Conservation (phyloP, 2,888 invertebrate species). For the Callimorpha dominula region DNA sequence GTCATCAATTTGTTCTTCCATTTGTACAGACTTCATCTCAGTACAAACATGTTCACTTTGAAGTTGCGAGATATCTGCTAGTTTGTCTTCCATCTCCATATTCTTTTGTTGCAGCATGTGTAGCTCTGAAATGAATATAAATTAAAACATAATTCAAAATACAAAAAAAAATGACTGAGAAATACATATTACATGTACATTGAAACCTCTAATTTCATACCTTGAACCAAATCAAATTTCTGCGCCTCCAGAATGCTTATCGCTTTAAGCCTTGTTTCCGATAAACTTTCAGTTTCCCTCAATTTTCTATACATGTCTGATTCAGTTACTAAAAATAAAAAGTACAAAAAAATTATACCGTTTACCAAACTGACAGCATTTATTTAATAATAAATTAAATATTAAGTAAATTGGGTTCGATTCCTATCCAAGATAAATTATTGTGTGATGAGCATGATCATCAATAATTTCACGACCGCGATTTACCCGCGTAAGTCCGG, state of each 20-base stretch:
- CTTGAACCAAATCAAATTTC: conserved; percentile 89
- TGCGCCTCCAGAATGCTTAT: conserved; percentile 89
- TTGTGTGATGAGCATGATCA: too few species aligned
- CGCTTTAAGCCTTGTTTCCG: conserved; percentile 86
- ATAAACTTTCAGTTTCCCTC: conserved; percentile 79
- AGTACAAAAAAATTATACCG: not conserved
- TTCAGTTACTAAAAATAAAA: conserved; percentile 76
- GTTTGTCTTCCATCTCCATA: conserved; percentile 87
- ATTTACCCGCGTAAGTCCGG: too few species aligned
- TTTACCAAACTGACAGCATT: not conserved
- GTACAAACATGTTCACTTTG: conserved; percentile 91
- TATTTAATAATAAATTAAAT: too few species aligned
- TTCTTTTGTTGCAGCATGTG: conserved; percentile 88
- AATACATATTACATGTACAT: not conserved
- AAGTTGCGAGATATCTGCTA: conserved; percentile 87
- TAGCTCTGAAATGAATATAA: conserved; percentile 79
- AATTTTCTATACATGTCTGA: conserved; percentile 83
- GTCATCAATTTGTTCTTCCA: conserved; percentile 91
- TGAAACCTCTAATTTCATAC: conserved; percentile 60
- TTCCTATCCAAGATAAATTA: too few species aligned
- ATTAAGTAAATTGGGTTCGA: too few species aligned
- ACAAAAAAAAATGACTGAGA: not conserved
- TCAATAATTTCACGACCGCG: too few species aligned
- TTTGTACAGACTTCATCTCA: conserved; percentile 92
- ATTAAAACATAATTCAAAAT: conserved; percentile 11